Evolutionary conservation across 1,140 invertebrate genomes (phyloP).

Genomic region (Papilio polyxenes): DNA sequence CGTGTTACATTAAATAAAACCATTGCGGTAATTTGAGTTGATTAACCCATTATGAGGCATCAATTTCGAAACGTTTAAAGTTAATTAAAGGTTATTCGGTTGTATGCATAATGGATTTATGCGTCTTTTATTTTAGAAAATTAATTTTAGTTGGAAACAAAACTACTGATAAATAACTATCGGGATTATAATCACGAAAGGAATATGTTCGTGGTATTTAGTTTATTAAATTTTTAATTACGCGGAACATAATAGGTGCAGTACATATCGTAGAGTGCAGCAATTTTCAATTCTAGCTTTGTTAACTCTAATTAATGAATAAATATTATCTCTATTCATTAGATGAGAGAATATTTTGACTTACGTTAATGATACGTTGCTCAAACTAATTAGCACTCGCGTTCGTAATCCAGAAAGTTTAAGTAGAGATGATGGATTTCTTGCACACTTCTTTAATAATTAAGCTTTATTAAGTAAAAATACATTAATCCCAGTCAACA

Average conservation of each 20-base stretch:
- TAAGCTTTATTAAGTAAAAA: no score
- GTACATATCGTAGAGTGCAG: no score
- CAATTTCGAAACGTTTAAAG: conserved; percentile 17
- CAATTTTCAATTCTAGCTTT: no score
- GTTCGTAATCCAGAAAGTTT: no score
- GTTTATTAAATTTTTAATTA: neutral
- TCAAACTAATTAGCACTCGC: no score
- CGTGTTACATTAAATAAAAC: conserved; percentile 19
- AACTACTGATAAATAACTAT: neutral
- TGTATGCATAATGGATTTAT: neutral
- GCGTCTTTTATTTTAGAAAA: neutral
- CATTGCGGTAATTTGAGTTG: conserved; percentile 7
- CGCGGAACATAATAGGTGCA: neutral
- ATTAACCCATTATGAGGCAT: conserved; percentile 16
- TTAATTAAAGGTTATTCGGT: conserved; percentile 11
- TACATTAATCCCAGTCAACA: no score
- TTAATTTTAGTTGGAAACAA: neutral
- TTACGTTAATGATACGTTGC: no score
- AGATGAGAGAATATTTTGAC: no score
- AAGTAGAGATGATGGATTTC: no score
- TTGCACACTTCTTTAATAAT: no score
- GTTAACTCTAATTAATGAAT: no score
- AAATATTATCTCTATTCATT: no score
- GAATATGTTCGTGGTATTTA: neutral
- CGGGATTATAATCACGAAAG: neutral